Percentiles rank a stretch among this genome's conserved stretches.
Evolutionary conservation across 2,888 invertebrate genomes (phyloP).

Genomic region (Polydrusus tereticollis): DNA sequence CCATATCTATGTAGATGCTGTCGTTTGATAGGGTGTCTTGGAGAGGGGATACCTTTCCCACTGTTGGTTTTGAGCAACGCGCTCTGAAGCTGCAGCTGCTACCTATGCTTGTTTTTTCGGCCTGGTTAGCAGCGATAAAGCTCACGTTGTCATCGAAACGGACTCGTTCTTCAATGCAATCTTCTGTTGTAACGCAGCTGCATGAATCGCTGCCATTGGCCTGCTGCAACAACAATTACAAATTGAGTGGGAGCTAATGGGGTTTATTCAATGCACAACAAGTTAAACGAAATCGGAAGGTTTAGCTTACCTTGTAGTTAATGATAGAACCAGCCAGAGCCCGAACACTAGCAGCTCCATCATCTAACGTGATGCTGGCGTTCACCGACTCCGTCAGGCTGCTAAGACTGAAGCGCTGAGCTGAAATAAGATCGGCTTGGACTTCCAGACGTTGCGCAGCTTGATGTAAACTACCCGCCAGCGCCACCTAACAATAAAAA

Average conservation of each 20-base stretch:
- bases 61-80: constrained; percentile 57
- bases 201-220: constrained; percentile 67
- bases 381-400: constrained; percentile 79
- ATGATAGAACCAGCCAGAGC: constrained; percentile 84
- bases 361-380: constrained; percentile 73
- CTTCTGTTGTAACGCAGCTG: constrained; percentile 68
- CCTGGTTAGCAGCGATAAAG: constrained; percentile 67
- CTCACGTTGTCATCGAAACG: constrained; percentile 76
- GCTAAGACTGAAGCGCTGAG: constrained; percentile 75
- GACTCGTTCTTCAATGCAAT: constrained; percentile 74
- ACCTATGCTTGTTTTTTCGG: constrained; percentile 67
- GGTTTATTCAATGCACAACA: too few relatives aligned
- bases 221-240: constrained; percentile 62
- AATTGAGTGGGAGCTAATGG: background rate
- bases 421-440: constrained; percentile 75
- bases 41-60: constrained; percentile 49
- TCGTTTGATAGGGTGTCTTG: constrained; percentile 63
- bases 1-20: constrained; percentile 65
- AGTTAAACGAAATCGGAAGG: too few relatives aligned
- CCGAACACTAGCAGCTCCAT: constrained; percentile 78
- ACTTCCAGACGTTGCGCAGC: constrained; percentile 75
- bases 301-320: constrained; percentile 72
- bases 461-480: constrained; percentile 69
- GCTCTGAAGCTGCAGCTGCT: constrained; percentile 65
- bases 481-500: constrained; percentile 65